Conservation (phyloP, 2,888 invertebrate genomes). For the Ophion ellenae region DNA sequence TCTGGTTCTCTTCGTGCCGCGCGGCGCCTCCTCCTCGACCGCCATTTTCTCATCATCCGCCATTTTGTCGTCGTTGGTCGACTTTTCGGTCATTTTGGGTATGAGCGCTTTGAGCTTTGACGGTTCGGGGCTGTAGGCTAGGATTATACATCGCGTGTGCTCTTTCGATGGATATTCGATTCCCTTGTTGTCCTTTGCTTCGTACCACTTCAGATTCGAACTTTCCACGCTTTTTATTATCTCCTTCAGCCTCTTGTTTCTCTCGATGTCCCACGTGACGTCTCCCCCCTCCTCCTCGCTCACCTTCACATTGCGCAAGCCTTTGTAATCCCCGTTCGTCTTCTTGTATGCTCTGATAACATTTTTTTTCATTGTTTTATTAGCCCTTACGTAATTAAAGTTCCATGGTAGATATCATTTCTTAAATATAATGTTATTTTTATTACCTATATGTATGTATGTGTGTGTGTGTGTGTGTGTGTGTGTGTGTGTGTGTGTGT, state of each 20-base stretch:
- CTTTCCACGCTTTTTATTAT: constrained; percentile 86
- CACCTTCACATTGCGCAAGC: constrained; percentile 87
- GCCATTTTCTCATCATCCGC: constrained; percentile 35
- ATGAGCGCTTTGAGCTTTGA: constrained; percentile 70
- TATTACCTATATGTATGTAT: too few relatives aligned
- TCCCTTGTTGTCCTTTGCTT: constrained; percentile 76
- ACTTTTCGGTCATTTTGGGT: constrained; percentile 64
- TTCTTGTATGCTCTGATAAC: constrained; percentile 85
- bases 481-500: too few relatives aligned
- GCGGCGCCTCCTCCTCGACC: neutral
- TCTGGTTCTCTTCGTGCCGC: constrained; percentile 9
- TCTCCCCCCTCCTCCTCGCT: constrained; percentile 80
- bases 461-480: too few relatives aligned
- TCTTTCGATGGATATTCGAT: constrained; percentile 87
- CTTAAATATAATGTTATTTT: neutral
- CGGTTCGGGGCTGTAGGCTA: constrained; percentile 91
- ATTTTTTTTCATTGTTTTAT: neutral
- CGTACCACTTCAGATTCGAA: constrained; percentile 87
- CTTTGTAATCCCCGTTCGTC: constrained; percentile 90
- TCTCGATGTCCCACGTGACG: constrained; percentile 90
- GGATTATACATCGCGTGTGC: constrained; percentile 88
- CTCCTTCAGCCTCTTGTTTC: constrained; percentile 87
- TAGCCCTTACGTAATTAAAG: neutral
- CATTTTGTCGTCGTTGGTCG: constrained; percentile 56
- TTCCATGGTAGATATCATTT: neutral